Evolutionary conservation across 2,888 invertebrate species (phyloP), one percentile per base, ranked within the genome.

Genomic region (Furcula furcula): DNA sequence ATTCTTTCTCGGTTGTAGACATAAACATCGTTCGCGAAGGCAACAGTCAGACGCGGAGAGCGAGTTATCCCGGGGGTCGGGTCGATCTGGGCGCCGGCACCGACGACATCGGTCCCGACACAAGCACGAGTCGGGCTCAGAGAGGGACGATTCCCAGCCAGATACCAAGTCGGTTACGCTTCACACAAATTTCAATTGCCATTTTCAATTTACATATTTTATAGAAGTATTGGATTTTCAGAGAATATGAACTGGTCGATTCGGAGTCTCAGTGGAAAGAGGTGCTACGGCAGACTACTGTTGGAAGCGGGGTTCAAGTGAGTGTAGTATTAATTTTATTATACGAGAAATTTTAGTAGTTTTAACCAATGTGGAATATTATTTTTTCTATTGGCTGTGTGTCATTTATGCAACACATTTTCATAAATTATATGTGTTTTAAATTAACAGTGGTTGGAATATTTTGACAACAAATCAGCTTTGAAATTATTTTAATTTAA

Each of bases 191-290:
- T 16, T 18, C 11, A 18, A 28, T 18, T 18, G 10, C 15, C 27
- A 27, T 15, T 27, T 25, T 14, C 15, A 7, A 28, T 16, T 16
- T 18, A 11, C 11, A 18, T 18, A 18, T 18, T 28, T 18, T 7
- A 28, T 28, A 18, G 18, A 28, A n/a, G 4, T 13, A 18, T 40
- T 35, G 3, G 11, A 31, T 35, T 59, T 77, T 28, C 75, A 89
- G 89, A 79, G 89, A 89, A 75, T 89, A 89, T 50, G 96, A 96
- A 77, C 89, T 97, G 60, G 93, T 97, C 28, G 96, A 97, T 71
- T 96, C 96, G 4, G 95, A 95, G 57, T 92, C 93, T 32, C 97
- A 97, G 76, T 97, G 97, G 97, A 93, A 94, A 55, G 96, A 97
- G 83, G 95, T 95, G 26, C 93, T 96, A 73, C 92, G 93, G 60